Evolutionary conservation across 2,888 invertebrate species (phyloP).

Genomic region (Drosophila cracens): DNA sequence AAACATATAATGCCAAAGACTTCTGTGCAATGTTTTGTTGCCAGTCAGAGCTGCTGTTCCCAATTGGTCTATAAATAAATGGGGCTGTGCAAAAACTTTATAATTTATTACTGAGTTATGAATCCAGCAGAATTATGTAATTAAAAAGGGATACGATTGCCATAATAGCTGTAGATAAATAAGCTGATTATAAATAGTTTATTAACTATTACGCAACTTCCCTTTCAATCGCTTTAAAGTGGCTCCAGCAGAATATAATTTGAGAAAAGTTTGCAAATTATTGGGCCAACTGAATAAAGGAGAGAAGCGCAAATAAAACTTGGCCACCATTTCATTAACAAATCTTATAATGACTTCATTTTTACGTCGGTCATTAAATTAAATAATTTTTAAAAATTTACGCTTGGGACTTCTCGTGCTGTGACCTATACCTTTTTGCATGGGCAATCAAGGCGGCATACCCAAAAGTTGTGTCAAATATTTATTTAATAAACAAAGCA

Average conservation of each 20-base stretch:
- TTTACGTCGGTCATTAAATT: constrained; percentile 41
- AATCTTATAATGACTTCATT: constrained; percentile 34
- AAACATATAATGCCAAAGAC: constrained; percentile 18
- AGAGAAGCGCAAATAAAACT: not conserved
- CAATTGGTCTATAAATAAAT: constrained; percentile 3
- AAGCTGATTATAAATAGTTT: not conserved
- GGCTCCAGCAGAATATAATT: not conserved
- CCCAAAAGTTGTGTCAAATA: constrained; percentile 68
- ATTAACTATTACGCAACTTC: not conserved
- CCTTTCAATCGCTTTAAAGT: not conserved
- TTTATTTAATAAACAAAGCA: constrained; percentile 75
- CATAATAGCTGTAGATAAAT: not conserved
- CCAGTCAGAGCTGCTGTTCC: not conserved
- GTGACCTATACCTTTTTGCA: constrained; percentile 30
- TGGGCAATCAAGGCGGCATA: constrained; percentile 40
- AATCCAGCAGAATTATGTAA: not conserved
- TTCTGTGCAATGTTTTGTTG: constrained; percentile 7
- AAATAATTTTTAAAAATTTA: constrained; percentile 25
- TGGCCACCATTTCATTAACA: constrained; percentile 22
- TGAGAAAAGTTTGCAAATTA: not conserved
- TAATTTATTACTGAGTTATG: not conserved
- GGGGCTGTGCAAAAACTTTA: not conserved
- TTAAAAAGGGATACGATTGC: not conserved
- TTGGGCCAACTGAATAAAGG: constrained; percentile 4
- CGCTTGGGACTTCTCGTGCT: constrained; percentile 9